Conservation (phyloP, 2,888 invertebrate species). For the Girardia tigrina region DNA sequence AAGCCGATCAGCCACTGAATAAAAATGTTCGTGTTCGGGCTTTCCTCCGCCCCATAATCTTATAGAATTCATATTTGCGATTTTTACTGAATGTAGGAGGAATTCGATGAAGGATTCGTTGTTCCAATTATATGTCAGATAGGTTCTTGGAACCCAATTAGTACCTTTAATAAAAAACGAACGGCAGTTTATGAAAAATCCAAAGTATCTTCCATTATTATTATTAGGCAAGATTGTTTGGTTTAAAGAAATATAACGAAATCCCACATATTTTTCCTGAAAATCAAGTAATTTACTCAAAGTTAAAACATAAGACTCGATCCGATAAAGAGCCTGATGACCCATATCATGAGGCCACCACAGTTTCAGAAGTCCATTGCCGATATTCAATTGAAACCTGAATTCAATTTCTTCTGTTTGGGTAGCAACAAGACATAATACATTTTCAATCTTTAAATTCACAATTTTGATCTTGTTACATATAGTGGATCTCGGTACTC, state of each 20-base stretch:
- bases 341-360: not conserved
- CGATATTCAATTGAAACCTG: not conserved
- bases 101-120: not conserved
- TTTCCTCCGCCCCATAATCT: not conserved
- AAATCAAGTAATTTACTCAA: not conserved
- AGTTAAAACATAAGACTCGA: not conserved
- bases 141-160: not conserved
- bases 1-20: not conserved
- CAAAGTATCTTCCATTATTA: not conserved
- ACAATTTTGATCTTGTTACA: not conserved
- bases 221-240: not conserved
- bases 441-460: not conserved
- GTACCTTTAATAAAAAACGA: not conserved
- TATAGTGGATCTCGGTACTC: not conserved
- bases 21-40: not conserved
- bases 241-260: not conserved
- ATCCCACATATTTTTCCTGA: not conserved
- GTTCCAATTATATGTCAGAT: not conserved
- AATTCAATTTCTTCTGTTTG: not conserved
- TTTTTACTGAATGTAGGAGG: not conserved
- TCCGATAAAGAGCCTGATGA: not conserved
- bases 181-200: not conserved
- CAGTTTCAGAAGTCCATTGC: not conserved
- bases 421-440: not conserved
- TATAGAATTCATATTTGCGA: not conserved